Base-by-base conservation (phyloP, 1,140 invertebrate species). In the Andricus grossulariae region DNA sequence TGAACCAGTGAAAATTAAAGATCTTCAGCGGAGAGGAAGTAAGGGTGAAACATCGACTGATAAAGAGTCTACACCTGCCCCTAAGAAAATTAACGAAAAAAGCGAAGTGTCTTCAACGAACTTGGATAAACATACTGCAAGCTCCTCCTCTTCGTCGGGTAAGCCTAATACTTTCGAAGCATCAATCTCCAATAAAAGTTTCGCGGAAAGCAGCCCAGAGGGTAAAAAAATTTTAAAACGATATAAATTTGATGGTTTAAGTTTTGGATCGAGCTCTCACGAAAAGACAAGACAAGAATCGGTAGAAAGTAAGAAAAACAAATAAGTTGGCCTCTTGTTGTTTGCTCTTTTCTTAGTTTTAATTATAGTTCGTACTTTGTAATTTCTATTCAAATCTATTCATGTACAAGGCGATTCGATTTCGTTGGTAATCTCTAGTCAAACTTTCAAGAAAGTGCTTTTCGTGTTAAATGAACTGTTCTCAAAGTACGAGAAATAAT, bases 241-340 rank as follows among this genome's bases (percentile, higher is more conserved):
- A 74, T 79, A 86, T 18, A 88, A 87, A 32, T 32, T 50, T n/a
- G 85, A 88, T 11, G 50, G 25, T 7, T 54, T 66, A 39, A 66
- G 32, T 66, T 66, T 66, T 8, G 60, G 60, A 10, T 32, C 39
- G 15, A 66, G 25, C 32, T 66, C 25, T 16, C 60, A 66, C 25
- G 60, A 66, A n/a, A 66, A 66, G 25, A 60, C 19, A 16, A 66
- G 84, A 87, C 6, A 74, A 75, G 66, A 75, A 19, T 60, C 52
- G 2, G 50, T 73, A 5, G 86, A 82, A 10, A 85, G 85, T 18
- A 87, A 86, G 72, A 87, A 85, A 50, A 85, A 79, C 45, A 84
- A 83, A 78, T 83, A 78, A 81, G 66, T 66, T 66, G 5, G 15
- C 0, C 13, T 66, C 8, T 32, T 45, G 16, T 39, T 66, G n/a